phyloP scores from a whole-genome alignment of 2,113 vertebrate species.

The Gnathonemus echidnorhynchus region DNA sequence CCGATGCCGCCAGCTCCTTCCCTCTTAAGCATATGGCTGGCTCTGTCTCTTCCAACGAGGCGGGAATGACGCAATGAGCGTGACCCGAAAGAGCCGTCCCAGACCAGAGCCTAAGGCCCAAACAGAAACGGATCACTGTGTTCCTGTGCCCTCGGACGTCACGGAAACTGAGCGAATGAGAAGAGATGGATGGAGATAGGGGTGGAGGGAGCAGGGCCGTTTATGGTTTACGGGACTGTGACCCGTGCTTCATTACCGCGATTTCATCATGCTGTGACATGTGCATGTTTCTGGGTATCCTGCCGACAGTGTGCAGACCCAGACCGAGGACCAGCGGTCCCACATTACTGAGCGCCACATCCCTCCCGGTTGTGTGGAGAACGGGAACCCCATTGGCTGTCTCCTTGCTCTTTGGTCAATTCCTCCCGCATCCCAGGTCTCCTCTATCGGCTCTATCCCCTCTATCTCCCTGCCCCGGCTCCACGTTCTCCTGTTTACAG shows the following conservation, averaged over 20 bases:
- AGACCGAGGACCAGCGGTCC: conserved; percentile 46
- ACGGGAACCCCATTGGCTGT: background rate
- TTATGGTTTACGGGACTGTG: background rate
- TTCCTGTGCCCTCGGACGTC: background rate
- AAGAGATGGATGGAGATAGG: background rate
- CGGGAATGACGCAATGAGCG: background rate
- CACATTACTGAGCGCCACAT: conserved; percentile 33
- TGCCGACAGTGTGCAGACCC: conserved; percentile 30
- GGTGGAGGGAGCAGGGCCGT: background rate
- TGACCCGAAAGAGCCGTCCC: background rate
- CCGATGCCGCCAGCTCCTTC: background rate
- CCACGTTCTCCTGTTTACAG: background rate
- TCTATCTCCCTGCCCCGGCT: background rate
- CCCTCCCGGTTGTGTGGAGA: conserved; percentile 16
- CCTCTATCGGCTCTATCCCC: background rate
- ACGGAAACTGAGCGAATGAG: background rate
- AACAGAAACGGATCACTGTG: background rate
- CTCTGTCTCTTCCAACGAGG: background rate
- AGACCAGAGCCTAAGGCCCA: background rate
- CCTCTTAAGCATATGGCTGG: background rate
- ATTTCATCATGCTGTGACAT: conserved; percentile 65
- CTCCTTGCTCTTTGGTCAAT: background rate
- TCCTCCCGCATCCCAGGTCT: background rate
- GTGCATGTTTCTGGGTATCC: conserved; percentile 45
- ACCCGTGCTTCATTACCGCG: conserved; percentile 53